Percentiles rank a stretch among this genome's conserved stretches.
Conservation (phyloP, 2,113 vertebrate genomes). For the Pteruthius melanotis region DNA sequence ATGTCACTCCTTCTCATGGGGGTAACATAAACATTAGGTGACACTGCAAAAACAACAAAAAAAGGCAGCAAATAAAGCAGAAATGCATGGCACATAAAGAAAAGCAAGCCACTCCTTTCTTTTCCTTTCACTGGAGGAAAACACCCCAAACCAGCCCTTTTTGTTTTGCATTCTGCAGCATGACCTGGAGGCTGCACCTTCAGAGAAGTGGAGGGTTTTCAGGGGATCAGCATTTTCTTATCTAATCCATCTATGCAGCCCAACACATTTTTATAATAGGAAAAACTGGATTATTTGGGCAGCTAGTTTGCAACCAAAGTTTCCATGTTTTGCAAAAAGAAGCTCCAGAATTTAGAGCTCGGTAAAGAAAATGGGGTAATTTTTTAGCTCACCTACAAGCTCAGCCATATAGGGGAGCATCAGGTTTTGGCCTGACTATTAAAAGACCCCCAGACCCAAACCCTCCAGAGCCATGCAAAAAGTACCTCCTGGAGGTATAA, state of each 20-base stretch:
- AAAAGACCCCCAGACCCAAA: neutral
- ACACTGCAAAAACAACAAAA: neutral
- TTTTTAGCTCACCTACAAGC: neutral
- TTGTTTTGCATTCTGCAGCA: neutral
- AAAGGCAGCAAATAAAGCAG: constrained; percentile 10
- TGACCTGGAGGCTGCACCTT: neutral
- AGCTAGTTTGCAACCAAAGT: neutral
- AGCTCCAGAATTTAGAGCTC: neutral
- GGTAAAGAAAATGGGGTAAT: neutral
- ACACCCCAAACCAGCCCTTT: neutral
- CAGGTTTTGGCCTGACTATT: neutral
- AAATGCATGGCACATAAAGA: neutral
- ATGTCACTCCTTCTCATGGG: neutral
- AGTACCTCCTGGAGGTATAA: neutral
- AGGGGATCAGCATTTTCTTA: neutral
- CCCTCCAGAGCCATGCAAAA: neutral
- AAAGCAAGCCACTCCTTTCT: neutral
- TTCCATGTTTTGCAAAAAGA: neutral
- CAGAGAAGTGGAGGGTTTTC: neutral
- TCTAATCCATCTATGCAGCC: neutral
- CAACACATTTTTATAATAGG: neutral
- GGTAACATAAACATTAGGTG: neutral
- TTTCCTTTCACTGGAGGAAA: neutral
- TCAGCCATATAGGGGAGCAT: neutral
- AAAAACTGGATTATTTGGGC: neutral